Conservation (phyloP, 2,797 vertebrate species). For the Argentina silus region DNA sequence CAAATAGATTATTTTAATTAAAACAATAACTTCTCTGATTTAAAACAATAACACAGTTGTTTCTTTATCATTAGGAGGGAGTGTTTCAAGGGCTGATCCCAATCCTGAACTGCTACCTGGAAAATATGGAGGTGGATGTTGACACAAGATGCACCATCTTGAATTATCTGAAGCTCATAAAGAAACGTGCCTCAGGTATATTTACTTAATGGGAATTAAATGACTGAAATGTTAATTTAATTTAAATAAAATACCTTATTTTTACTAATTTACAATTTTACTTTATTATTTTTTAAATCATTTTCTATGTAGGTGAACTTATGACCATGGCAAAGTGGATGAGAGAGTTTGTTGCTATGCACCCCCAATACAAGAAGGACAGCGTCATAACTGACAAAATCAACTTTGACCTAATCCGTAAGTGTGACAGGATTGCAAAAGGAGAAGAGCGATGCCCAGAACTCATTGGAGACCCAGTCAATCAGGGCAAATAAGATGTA, state of each 20-base stretch:
- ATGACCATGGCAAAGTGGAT: constrained; percentile 99
- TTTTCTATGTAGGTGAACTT: constrained; percentile 83
- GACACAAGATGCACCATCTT: constrained; percentile 97
- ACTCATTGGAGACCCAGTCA: constrained; percentile 87
- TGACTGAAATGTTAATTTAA: no score
- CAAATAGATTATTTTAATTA: no score
- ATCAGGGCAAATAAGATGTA: constrained; percentile 78
- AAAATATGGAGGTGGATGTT: constrained; percentile 99
- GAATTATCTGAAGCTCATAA: constrained; percentile 97
- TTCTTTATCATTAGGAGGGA: constrained; percentile 83
- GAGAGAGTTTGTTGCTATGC: constrained; percentile 90
- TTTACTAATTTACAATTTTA: no score
- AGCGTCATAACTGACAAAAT: constrained; percentile 93
- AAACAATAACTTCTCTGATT: no score
- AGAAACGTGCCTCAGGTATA: constrained; percentile 90
- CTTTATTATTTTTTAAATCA: not conserved
- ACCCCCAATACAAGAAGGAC: constrained; percentile 95
- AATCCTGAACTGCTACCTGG: constrained; percentile 95
- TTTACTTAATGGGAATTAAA: not conserved
- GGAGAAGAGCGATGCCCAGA: constrained; percentile 90
- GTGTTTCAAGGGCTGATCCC: constrained; percentile 97
- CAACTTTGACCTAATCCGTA: constrained; percentile 91
- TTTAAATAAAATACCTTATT: not conserved
- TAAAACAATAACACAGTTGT: not conserved
- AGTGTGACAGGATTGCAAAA: constrained; percentile 89